These are phyloP conservation scores for Ciconia nigra DNA, from an alignment of 2,797 vertebrate genomes.

Conservation along the genomic window DNA sequence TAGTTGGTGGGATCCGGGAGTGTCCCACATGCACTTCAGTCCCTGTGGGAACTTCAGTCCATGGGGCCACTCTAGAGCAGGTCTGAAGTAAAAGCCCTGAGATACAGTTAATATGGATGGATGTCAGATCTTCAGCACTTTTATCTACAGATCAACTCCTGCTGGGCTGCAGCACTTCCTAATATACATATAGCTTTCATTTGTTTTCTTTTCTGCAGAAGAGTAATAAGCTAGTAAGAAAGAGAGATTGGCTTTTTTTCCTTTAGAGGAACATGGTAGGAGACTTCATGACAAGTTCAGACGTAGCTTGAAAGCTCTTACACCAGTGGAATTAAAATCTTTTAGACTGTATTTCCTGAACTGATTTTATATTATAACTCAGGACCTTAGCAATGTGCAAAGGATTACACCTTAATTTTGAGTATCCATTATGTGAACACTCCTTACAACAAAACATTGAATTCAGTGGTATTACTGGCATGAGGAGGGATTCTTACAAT, in stretches of 20 bases:
- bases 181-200: neutral
- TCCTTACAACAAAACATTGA: neutral
- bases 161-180: neutral
- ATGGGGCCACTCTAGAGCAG: neutral
- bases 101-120: neutral
- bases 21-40: neutral
- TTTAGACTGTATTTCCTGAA: neutral
- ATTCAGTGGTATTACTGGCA: neutral
- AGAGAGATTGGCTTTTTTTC: neutral
- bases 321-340: neutral
- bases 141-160: neutral
- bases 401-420: neutral
- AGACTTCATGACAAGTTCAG: neutral
- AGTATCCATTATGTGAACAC: fast-evolving
- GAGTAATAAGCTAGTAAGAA: neutral
- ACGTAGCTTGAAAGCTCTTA: neutral
- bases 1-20: neutral
- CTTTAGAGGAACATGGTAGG: neutral
- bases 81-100: neutral
- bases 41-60: neutral
- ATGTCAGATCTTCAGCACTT: neutral
- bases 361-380: neutral
- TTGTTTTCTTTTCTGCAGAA: neutral
- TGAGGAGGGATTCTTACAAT: neutral
- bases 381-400: neutral